phyloP scores from a whole-genome alignment of 2,113 vertebrate species.

The Mesitornis unicolor region DNA sequence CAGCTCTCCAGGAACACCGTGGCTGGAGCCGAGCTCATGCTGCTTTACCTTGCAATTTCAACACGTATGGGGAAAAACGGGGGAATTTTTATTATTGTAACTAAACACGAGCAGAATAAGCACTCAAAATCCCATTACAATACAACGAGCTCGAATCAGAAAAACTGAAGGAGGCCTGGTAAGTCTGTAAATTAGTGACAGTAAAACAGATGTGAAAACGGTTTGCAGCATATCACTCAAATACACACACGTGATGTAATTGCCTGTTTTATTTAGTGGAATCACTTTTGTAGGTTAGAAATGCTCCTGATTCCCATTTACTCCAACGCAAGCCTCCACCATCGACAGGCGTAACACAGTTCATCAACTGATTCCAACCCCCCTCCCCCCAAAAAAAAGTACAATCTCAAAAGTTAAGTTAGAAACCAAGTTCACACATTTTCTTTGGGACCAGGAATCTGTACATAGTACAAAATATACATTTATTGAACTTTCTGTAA shows the following conservation, averaged over 20 bases:
- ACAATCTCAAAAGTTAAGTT: slow-evolving; percentile 80
- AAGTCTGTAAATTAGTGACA: neutral
- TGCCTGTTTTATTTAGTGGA: slow-evolving; percentile 91
- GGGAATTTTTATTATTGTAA: neutral
- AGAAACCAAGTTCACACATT: slow-evolving; percentile 84
- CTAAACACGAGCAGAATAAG: neutral
- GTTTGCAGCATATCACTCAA: slow-evolving; percentile 46
- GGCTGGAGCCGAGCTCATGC: neutral
- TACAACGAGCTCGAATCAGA: neutral
- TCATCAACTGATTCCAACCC: slow-evolving; percentile 75
- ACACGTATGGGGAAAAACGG: neutral
- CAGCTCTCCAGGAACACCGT: neutral
- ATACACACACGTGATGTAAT: slow-evolving; percentile 73
- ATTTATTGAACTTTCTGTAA: slow-evolving; percentile 84
- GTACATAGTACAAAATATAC: slow-evolving; percentile 91
- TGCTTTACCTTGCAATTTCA: neutral
- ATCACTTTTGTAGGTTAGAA: slow-evolving; percentile 85
- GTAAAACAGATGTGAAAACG: neutral
- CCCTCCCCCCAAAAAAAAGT: slow-evolving; percentile 77
- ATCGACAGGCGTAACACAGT: slow-evolving; percentile 82
- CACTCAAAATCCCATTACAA: neutral
- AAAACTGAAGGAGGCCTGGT: neutral
- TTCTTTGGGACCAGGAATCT: slow-evolving; percentile 82
- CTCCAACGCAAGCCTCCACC: slow-evolving; percentile 76
- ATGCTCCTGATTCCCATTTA: slow-evolving; percentile 72